Base-by-base conservation (phyloP, 1,140 invertebrate species). In the Belonocnema kinseyi region DNA sequence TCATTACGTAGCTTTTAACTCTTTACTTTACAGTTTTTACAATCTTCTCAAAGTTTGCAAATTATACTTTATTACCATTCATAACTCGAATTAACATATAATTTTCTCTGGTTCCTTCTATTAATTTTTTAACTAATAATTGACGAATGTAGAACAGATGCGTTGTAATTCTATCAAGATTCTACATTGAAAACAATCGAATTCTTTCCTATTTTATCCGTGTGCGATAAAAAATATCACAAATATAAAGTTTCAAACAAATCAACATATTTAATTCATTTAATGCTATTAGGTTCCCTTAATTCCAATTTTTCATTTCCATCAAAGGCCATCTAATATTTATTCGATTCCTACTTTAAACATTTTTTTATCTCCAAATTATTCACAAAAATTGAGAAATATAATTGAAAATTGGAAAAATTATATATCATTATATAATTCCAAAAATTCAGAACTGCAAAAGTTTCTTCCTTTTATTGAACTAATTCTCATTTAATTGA, bases 71-170 rank as follows among this genome's bases (percentile, higher is more conserved):
- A 61, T 46, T 46, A 46, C 11, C 40, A 61, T 61, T 16, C 13
- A 21, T 61, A 46, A 46, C 21, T 61, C 11, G 19, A 61, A 33
- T 61, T 33, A 40, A 61, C 19, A 61, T 4, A 61, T 46, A 33
- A 46, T 46, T 46, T 11, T 16, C 11, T 21, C 21, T 14, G 21
- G 16, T 26, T 33, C 26, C 14, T 19, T 61, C 26, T 61, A 33
- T 40, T 33, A 21, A 11, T 61, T 61, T n/a, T 33, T 52, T 77
- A 46, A 46, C 10, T 11, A 8, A 46, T 85, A 86, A 86, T 85
- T 85, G 84, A 86, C 81, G 12, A 71, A 71, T 82, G 77, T 83
- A 81, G 61, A 84, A 84, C 81, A 75, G 78, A 16, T 72, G 51
- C n/a, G 40, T 46, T 50, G n/a, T 58, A 72, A 50, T 76, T 50